Percentiles rank a stretch among this genome's conserved stretches.
These are phyloP conservation scores for Pocillopora grandis DNA, from an alignment of 92 coral and sea anemone genomes.

Conservation along the genomic window DNA sequence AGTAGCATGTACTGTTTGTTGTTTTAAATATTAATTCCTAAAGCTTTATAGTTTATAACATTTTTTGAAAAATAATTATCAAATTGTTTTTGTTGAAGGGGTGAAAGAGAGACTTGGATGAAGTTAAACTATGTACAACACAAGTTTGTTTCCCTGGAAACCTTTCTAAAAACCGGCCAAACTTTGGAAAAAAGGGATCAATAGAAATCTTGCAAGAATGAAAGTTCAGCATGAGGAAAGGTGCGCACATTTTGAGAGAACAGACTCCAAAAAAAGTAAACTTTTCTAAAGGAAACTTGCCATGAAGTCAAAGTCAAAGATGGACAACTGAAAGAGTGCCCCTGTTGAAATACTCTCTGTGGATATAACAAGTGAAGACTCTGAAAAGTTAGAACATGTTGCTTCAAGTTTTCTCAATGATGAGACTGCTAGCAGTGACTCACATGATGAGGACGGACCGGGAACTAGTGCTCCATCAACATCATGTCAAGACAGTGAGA, in stretches of 20 bases:
- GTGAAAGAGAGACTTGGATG: slow-evolving; percentile 87
- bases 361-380: slow-evolving; percentile 20
- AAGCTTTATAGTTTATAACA: neutral
- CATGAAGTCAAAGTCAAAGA: slow-evolving; percentile 57
- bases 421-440: slow-evolving; percentile 33
- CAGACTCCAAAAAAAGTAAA: slow-evolving; percentile 72
- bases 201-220: slow-evolving; percentile 76
- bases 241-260: slow-evolving; percentile 37
- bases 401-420: slow-evolving; percentile 29
- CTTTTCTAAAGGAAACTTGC: no score
- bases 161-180: slow-evolving; percentile 14
- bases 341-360: slow-evolving; percentile 6
- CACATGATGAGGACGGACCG: slow-evolving; percentile 33
- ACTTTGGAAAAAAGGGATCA: neutral
- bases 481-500: slow-evolving; percentile 26
- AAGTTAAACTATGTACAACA: slow-evolving; percentile 83
- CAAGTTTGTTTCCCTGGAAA: slow-evolving; percentile 73
- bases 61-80: neutral
- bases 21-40: neutral
- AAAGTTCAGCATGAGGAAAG: slow-evolving; percentile 80
- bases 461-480: neutral
- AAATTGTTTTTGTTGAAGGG: slow-evolving; percentile 44
- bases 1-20: slow-evolving; percentile 66
- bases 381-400: slow-evolving; percentile 14
- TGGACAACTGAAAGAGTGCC: slow-evolving; percentile 48